Evolutionary conservation across 2,797 vertebrate genomes (phyloP), one percentile per base, ranked within the genome.

Genomic region (Labroides dimidiatus): DNA sequence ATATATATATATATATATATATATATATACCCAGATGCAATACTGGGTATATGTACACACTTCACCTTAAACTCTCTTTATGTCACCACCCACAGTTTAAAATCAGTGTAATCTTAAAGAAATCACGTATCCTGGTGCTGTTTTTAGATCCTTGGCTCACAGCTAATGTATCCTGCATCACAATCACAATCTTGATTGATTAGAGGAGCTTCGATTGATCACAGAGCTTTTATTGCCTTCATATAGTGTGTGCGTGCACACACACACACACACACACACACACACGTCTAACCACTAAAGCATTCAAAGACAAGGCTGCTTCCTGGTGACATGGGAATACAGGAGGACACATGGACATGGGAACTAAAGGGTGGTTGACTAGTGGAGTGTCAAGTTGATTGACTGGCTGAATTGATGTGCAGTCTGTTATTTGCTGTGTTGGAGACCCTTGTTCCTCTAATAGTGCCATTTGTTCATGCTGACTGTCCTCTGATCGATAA

Each of bases 391-490:
- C 75, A 77, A 51, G 57, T 66, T 85, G 86, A 89, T 81, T 85
- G 80, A 85, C 77, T 69, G 56, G 51, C 54, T 45, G 51, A 43
- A 83, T 81, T 83, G 77, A 88, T 87, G 79, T 81, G 67, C 66
- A 78, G 71, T 88, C 77, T 77, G 75, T 89, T 85, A 84, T 82
- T 67, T 65, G 63, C 76, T 48, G 61, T 84, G 80, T 63, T 50
- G 9, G 64, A 83, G 81, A 62, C 76, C 66, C 80, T 80, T 77
- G 77, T 84, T 86, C 69, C 52, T 62, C 77, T 90, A 88, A 88
- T 84, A 85, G 84, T 76, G 76, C 74, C 67, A 84, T 90, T 86
- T 86, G 84, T 84, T 81, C 76, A 73, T 43, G 61, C 59, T 52
- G 41, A 42, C 70, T 51, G 53, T 71, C 41, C 21, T 37, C 60